A percentile compares a stretch with the other conserved stretches of the same genome.
These are phyloP conservation scores for Eucriotettix oculatus DNA, from an alignment of 2,888 invertebrate genomes.

Conservation along the genomic window DNA sequence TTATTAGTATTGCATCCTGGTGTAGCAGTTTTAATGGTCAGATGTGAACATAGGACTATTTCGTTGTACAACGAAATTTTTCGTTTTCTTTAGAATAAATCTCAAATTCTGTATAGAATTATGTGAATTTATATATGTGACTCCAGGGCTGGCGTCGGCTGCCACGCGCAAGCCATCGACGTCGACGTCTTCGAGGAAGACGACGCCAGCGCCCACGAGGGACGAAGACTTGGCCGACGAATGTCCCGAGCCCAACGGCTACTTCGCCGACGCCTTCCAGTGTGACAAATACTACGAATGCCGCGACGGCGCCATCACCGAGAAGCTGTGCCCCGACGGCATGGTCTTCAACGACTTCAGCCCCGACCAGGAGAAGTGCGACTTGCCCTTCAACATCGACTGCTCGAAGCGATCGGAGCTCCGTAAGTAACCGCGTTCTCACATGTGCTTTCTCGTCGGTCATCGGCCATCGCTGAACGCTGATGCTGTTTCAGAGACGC, in stretches of 20 bases:
- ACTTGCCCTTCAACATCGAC: conserved; percentile 72
- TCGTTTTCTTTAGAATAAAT: too few relatives aligned
- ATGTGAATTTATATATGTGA: too few relatives aligned
- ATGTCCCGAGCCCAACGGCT: conserved; percentile 70
- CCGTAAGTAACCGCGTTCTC: conserved; percentile 42
- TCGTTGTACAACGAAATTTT: too few relatives aligned
- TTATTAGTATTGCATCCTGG: too few relatives aligned
- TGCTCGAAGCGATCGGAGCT: conserved; percentile 58
- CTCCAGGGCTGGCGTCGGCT: too few relatives aligned
- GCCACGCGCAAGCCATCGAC: too few relatives aligned
- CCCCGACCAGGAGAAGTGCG: conserved; percentile 67
- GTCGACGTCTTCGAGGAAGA: neutral
- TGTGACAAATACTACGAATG: conserved; percentile 81
- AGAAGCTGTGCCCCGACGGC: conserved; percentile 73
- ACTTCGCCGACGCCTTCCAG: conserved; percentile 69
- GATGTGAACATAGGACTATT: too few relatives aligned
- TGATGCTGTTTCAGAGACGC: conserved; percentile 37
- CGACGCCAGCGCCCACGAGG: conserved; percentile 1
- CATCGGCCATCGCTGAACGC: too few relatives aligned
- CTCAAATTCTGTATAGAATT: too few relatives aligned
- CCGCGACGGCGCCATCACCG: conserved; percentile 46
- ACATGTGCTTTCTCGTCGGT: neutral
- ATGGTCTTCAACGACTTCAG: conserved; percentile 81
- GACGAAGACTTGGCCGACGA: conserved; percentile 29
- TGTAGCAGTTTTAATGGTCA: too few relatives aligned